Base-by-base conservation (phyloP, 2,113 vertebrate genomes). In the Salminus brasiliensis region DNA sequence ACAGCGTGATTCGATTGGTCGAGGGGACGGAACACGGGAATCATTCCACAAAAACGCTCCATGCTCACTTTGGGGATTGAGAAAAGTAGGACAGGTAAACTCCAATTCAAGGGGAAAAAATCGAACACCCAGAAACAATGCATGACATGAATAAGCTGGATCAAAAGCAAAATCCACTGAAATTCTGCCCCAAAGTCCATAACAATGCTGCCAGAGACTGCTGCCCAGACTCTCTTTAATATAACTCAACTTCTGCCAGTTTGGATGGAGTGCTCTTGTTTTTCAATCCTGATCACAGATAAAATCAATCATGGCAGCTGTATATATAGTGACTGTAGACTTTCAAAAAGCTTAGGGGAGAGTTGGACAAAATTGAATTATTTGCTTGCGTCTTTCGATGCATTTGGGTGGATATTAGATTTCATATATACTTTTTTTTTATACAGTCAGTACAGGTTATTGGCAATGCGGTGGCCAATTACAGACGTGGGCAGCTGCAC, bases 61-160 rank as follows among this genome's bases (percentile, higher is more conserved):
- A 3, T 85, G 88, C 87, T 90, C 83, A 89, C 87, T 89, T 88
- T 84, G 73, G 88, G 89, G 87, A 91, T 88, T 83, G 75, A 69
- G 72, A 80, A 84, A 92, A 90, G 84, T 91, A 91, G 87, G 88
- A 87, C 91, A 90, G 83, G 80, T 86, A 88, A 88, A 90, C 83
- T 81, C 88, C 79, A 81, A 86, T 77, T 84, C 78, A 36, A 73
- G 83, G 88, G 83, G 47, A 72, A 70, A 60, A 36, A 41, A 41
- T 16, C 23, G 5, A 53, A 81, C 80, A 78, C 62, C 85, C 78
- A 79, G 89, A 92, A 90, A 89, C 83, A 88, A 81, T 69, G 82
- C 78, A 83, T 69, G 87, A 84, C 84, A 5, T 32, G 18, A 87
- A 84, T 85, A 78, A 66, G 84, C 80, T 78, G 55, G 74, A 68